These are phyloP conservation scores for Agrochola lychnidis DNA, from an alignment of 2,888 invertebrate species.

Conservation along the genomic window DNA sequence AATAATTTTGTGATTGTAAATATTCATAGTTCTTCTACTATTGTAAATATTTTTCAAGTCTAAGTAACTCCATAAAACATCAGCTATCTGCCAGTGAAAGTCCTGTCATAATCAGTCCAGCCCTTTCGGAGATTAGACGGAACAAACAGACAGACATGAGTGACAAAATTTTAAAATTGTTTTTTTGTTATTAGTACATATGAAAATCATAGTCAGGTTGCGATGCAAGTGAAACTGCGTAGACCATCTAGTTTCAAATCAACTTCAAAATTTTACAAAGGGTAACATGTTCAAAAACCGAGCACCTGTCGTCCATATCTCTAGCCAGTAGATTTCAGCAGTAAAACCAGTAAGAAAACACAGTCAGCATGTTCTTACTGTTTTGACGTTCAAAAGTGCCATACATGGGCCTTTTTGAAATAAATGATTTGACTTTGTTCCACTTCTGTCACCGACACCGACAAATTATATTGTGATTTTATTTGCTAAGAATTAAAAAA, in stretches of 20 bases:
- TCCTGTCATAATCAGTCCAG: too few species aligned
- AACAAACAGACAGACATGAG: too few species aligned
- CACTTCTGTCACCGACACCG: not conserved
- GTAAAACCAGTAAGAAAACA: slow-evolving; percentile 7
- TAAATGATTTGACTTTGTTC: too few species aligned
- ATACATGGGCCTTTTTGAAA: too few species aligned
- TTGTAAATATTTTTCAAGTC: not conserved
- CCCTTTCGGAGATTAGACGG: too few species aligned
- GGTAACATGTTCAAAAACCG: not conserved
- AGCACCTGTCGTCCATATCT: slow-evolving; percentile 9
- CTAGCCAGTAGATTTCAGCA: not conserved
- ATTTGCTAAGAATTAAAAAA: not conserved
- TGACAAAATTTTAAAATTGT: too few species aligned
- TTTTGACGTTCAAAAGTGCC: too few species aligned
- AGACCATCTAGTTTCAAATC: slow-evolving; percentile 1
- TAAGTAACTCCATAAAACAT: too few species aligned
- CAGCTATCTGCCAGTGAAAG: too few species aligned
- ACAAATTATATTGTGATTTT: slow-evolving; percentile 1
- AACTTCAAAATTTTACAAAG: slow-evolving; percentile 1
- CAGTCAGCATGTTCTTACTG: not conserved
- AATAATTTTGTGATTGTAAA: not conserved
- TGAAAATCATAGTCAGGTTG: not conserved
- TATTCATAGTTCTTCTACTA: not conserved
- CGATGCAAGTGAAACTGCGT: not conserved
- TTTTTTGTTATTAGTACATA: too few species aligned